These are phyloP conservation scores for Drosophila anomelani DNA, from an alignment of 2,888 invertebrate genomes.

Conservation along the genomic window DNA sequence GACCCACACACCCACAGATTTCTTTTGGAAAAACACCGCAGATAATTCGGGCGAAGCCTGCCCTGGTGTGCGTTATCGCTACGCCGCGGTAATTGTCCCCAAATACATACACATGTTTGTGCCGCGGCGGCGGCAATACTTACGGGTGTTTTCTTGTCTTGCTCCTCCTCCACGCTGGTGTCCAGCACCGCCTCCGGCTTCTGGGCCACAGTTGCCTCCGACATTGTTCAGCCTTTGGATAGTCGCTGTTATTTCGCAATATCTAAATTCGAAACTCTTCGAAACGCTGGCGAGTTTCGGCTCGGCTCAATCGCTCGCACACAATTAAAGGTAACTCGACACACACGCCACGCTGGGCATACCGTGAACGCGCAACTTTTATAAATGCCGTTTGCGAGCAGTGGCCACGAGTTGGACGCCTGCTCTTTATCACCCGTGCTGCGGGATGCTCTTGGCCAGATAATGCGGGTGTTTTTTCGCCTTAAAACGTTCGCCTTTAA, in stretches of 20 bases:
- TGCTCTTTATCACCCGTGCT: constrained; percentile 23
- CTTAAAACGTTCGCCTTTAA: constrained; percentile 36
- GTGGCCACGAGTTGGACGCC: constrained; percentile 29
- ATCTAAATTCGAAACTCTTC: constrained; percentile 45
- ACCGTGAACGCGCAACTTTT: constrained; percentile 75
- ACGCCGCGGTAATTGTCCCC: constrained; percentile 71
- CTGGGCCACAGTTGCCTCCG: constrained; percentile 71
- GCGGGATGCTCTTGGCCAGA: constrained; percentile 21
- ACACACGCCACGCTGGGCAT: constrained; percentile 75
- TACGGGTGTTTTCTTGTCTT: constrained; percentile 80
- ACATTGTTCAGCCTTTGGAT: constrained; percentile 59
- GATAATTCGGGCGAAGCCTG: constrained; percentile 34
- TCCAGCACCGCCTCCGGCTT: constrained; percentile 61
- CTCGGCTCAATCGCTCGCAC: constrained; percentile 47
- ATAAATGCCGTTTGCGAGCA: constrained; percentile 50
- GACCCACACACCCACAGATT: constrained; percentile 9
- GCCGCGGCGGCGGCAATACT: constrained; percentile 54
- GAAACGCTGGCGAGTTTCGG: constrained; percentile 54
- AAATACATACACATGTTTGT: constrained; percentile 30
- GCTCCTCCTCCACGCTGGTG: constrained; percentile 47
- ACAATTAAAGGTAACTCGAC: constrained; percentile 64
- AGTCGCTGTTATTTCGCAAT: constrained; percentile 59
- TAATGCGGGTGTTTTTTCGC: constrained; percentile 37
- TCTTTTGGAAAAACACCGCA: constrained; percentile 67
- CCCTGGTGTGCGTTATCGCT: constrained; percentile 69